Conservation (phyloP, 2,888 invertebrate genomes). For the Caenorhabditis sinica region DNA sequence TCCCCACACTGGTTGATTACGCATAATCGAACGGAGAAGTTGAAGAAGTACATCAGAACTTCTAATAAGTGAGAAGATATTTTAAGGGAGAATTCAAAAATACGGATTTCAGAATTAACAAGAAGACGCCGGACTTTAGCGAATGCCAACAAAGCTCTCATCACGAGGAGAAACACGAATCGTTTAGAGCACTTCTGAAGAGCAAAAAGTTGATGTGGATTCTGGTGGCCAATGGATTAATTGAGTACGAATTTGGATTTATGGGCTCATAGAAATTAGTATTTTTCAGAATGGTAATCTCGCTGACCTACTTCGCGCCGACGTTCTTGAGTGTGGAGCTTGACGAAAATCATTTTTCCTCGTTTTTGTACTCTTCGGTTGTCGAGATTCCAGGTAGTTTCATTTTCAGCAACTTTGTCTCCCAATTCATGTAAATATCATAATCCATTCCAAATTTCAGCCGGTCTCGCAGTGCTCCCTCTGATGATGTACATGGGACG, state of each 20-base stretch:
- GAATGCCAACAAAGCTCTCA: conserved; percentile 45
- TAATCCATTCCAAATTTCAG: conserved; percentile 14
- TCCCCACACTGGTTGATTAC: conserved; percentile 64
- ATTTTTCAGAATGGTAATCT: conserved; percentile 59
- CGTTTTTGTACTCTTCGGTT: conserved; percentile 52
- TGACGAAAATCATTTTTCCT: conserved; percentile 37
- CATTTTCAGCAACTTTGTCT: background rate
- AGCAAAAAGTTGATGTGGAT: conserved; percentile 52
- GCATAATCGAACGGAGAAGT: conserved; percentile 50
- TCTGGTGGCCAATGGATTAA: conserved; percentile 61
- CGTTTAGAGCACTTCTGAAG: conserved; percentile 8
- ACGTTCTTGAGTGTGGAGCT: conserved; percentile 59
- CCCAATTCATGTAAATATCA: background rate
- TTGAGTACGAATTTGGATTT: no score
- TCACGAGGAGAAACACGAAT: conserved; percentile 56
- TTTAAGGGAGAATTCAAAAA: background rate
- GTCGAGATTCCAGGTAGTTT: conserved; percentile 62
- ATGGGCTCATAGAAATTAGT: no score
- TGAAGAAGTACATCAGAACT: conserved; percentile 61
- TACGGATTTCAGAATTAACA: conserved; percentile 44
- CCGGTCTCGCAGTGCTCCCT: conserved; percentile 56
- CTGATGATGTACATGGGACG: conserved; percentile 61
- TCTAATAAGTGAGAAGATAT: conserved; percentile 43
- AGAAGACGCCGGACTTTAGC: conserved; percentile 45
- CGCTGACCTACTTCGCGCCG: conserved; percentile 64